Base-by-base conservation (phyloP, 2,797 vertebrate species). In the Sebastes alutus region DNA sequence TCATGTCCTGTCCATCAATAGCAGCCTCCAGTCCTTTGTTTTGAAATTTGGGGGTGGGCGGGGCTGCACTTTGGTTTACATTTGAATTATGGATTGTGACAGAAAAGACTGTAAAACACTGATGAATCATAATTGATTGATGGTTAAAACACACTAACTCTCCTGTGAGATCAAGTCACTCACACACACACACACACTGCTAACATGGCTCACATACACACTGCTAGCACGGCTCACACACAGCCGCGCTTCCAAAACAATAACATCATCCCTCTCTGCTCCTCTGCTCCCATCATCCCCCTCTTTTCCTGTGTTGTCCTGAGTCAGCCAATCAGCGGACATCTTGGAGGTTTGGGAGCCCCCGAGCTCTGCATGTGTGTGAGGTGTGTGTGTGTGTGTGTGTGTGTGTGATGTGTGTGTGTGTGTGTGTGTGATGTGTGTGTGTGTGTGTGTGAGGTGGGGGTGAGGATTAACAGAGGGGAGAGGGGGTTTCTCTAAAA, bases 291-390 rank as follows among this genome's bases (percentile, higher is more conserved):
- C 64, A 33, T 23, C 79, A 54, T 59, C 29, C 81, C 82, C 64
- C 76, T 52, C 69, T 72, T 42, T 52, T 83, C 55, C 55, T 91
- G 90, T 81, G 94, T 94, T 94, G 88, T 84, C 71, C 58, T 16
- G 8, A 68, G 38, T 62, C 59, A 78, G 85, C 92, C 90, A 83
- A 88, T 74, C 75, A 78, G 70, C 18, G 16, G 35, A 30, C 55
- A 27, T 67, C 81, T 75, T 56, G 46, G 16, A 3, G 83, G 81
- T 86, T 77, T 72, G 58, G 74, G 75, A 84, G 68, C 59, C 66
- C 58, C 46, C 0, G 46, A 49, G 46, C 46, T 49, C 46, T 49
- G 18, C 7, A 8, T 49, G 46, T 49, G 42, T 49, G 42, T 58
- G 73, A 2, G 55, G 70, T 13, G 55, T 2, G 30, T 42, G 38